Base-by-base conservation (phyloP, 1,140 invertebrate species). In the Cotesia glomerata region DNA sequence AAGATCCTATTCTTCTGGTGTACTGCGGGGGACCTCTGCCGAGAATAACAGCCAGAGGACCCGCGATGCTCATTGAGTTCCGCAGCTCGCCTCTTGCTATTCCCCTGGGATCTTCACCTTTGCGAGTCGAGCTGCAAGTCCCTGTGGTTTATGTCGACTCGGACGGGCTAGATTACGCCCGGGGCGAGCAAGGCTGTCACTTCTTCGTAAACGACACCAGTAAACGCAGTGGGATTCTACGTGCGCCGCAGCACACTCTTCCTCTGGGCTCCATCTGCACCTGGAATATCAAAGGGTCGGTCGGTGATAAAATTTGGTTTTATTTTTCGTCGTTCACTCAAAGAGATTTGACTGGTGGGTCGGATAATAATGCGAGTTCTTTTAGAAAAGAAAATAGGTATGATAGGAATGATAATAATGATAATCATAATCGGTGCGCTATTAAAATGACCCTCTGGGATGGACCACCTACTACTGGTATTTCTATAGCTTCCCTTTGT, bases 141-240 rank as follows among this genome's bases (percentile, higher is more conserved):
- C 93, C 95, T 75, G 93, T 96, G n/a, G 89, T 95, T 7, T 95
- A 95, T 78, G 92, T 93, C 0, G 94, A 96, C 79, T 95, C 94
- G 0, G 93, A 95, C 77, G 92, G 91, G 0, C 85, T 91, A 14
- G 92, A 94, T 77, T 94, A 91, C 75, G 90, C 90, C 0, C 87
- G 90, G 67, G 89, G 89, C 32, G 72, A 86, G 35, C 82, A 89
- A 54, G 84, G 88, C 74, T 89, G 89, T 78, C 76, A 86, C 77
- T 85, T 89, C 82, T 85, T 88, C 75, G 81, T 90, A 77, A 78
- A 86, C 69, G 78, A 82, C 56, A 90, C 89, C 73, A 80, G 74
- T 54, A 90, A 87, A 73, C 82, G 83, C 72, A 88, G 77, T 16
- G 94, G 94, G 2, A 85, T 89, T 64, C 84, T 97, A 34, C 88